Evolutionary conservation across 2,113 vertebrate species (phyloP).

Genomic region (Percopsis transmontana): DNA sequence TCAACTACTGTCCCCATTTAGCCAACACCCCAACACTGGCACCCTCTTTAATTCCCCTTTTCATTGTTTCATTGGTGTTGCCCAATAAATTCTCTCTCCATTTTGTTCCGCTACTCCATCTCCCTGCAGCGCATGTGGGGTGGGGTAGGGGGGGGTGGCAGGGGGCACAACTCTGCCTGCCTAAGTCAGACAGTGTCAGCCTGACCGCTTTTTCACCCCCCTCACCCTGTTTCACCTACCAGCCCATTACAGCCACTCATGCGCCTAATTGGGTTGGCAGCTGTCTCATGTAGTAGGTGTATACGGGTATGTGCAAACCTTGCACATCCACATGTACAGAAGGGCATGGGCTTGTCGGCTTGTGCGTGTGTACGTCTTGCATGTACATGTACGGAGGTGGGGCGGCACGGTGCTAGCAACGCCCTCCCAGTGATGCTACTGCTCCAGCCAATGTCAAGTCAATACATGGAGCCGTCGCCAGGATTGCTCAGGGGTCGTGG

Average conservation of each 20-base stretch:
- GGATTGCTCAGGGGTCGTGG: constrained; percentile 1
- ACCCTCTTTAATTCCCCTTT: not conserved
- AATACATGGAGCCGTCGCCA: constrained; percentile 33
- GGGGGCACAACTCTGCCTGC: not conserved
- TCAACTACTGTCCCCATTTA: too few relatives aligned
- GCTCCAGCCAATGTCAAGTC: constrained; percentile 34
- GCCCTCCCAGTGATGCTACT: not conserved
- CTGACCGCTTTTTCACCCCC: constrained; percentile 8
- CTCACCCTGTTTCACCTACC: not conserved
- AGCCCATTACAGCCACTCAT: not conserved
- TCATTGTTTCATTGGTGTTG: not conserved
- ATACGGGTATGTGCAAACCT: not conserved
- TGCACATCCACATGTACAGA: too few relatives aligned
- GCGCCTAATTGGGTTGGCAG: constrained; percentile 12
- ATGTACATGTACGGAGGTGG: not conserved
- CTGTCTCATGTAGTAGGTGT: not conserved
- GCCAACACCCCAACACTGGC: too few relatives aligned
- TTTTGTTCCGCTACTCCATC: too few relatives aligned
- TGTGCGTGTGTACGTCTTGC: not conserved
- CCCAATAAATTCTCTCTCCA: too few relatives aligned
- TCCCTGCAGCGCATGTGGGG: not conserved
- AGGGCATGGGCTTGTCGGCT: not conserved
- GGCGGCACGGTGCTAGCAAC: not conserved
- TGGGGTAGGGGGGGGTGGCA: too few relatives aligned
- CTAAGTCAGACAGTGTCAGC: not conserved